These are phyloP conservation scores for Drosophila rubida DNA, from an alignment of 2,888 invertebrate species.

Conservation along the genomic window DNA sequence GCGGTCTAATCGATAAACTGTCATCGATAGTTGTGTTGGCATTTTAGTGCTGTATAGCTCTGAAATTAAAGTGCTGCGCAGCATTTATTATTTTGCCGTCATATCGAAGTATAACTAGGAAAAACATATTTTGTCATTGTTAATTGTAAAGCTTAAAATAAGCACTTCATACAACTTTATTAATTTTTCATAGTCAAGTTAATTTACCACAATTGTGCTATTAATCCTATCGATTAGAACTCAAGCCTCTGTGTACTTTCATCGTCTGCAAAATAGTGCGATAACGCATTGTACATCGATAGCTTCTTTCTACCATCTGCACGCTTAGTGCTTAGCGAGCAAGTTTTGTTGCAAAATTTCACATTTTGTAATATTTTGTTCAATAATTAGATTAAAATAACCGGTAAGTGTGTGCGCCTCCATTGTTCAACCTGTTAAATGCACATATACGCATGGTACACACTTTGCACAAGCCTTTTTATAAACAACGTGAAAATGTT, in stretches of 20 bases:
- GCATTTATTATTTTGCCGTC: background rate
- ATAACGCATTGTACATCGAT: slow-evolving; percentile 21
- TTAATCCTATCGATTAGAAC: background rate
- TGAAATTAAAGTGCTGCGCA: background rate
- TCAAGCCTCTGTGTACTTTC: background rate
- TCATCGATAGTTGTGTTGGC: background rate
- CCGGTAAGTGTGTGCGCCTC: slow-evolving; percentile 24
- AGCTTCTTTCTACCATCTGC: slow-evolving; percentile 14
- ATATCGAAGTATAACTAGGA: background rate
- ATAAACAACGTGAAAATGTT: background rate
- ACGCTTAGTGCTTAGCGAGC: slow-evolving; percentile 35
- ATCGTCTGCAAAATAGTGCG: background rate
- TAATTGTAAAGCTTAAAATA: no score
- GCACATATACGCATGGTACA: background rate
- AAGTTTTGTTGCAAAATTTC: slow-evolving; percentile 15
- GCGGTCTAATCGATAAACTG: background rate
- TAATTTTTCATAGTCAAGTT: no score
- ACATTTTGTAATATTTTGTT: slow-evolving; percentile 3
- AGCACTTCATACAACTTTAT: background rate
- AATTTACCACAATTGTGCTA: background rate
- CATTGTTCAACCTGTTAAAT: background rate
- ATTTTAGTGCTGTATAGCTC: background rate
- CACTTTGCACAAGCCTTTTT: background rate
- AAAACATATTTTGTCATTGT: no score
- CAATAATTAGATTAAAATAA: background rate